Base-by-base conservation (phyloP, 2,888 invertebrate genomes). In the Cephonodes hylas region DNA sequence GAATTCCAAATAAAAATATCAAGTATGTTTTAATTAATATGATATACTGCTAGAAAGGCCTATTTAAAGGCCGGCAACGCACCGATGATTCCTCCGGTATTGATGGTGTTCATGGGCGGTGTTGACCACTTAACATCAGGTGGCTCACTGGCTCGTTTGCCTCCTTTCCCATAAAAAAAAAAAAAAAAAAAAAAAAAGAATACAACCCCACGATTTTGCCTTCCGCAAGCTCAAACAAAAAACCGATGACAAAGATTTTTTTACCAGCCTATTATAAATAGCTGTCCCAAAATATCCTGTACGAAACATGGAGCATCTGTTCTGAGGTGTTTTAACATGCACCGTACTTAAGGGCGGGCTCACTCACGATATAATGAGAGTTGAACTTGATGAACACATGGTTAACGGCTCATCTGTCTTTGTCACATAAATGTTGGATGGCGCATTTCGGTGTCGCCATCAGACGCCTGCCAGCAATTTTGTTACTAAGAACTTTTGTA, bases 371-470 rank as follows among this genome's bases (percentile, higher is more conserved):
- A 63, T 85, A 88, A 88, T 85, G 80, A 81, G 84, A 84, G 73
- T 71, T 75, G 83, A 85, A 81, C 78, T 80, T 79, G 83, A 84
- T 82, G 81, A 84, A 85, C 85, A 83, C 82, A 78, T 77, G 77
- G 81, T 86, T 86, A 87, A 77, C 77, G 73, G 74, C 66, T 65
- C 82, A 81, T 87, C 75, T 74, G 82, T 86, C 85, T 68, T 71
- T 71, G 76, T 76, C 76, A 76, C 67, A 66, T 70, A 68, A 73
- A 63, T 66, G 66, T 66, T 66, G 64, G 67, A 68, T 70, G 68
- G 69, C 69, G 68, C 65, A 27, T 58, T 62, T 61, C 20, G 42
- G 58, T 61, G 34, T 63, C 58, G 45, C 20, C 38, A 59, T 42
- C 45, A 48, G 59, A 18, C n/a, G n/a, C n/a, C 13, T 48, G 46